Conservation (phyloP, 1,140 invertebrate genomes). For the Sesamia nonagrioides region DNA sequence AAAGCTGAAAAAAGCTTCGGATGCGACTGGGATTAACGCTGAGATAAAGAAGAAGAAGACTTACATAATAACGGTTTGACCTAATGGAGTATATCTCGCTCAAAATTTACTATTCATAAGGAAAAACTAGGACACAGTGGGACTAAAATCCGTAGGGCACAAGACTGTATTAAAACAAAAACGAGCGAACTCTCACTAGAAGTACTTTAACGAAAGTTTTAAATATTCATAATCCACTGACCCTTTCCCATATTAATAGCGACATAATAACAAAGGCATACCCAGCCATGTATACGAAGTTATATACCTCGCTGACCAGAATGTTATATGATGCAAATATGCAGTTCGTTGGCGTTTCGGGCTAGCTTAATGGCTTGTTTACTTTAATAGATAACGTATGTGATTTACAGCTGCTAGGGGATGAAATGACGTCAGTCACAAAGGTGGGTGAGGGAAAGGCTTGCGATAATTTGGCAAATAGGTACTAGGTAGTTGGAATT, state of each 20-base stretch:
- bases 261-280: background rate
- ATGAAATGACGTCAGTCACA: background rate
- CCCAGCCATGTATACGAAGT: background rate
- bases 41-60: no score
- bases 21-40: no score
- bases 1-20: no score
- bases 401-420: background rate
- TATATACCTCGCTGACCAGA: background rate
- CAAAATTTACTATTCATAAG: no score
- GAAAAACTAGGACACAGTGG: no score
- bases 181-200: background rate
- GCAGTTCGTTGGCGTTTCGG: conserved; percentile 14
- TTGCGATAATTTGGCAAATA: background rate
- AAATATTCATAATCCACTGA: background rate
- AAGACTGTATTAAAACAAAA: no score
- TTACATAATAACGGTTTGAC: no score
- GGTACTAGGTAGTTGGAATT: no score
- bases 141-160: no score
- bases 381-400: conserved; percentile 8
- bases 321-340: conserved; percentile 20
- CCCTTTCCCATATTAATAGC: background rate
- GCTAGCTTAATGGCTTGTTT: conserved; percentile 6
- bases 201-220: background rate
- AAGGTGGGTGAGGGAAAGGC: no score
- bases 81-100: no score